Percentiles rank a stretch among this genome's conserved stretches.
These are phyloP conservation scores for Clarias macrocephalus DNA, from an alignment of 2,113 vertebrate species.

Conservation along the genomic window DNA sequence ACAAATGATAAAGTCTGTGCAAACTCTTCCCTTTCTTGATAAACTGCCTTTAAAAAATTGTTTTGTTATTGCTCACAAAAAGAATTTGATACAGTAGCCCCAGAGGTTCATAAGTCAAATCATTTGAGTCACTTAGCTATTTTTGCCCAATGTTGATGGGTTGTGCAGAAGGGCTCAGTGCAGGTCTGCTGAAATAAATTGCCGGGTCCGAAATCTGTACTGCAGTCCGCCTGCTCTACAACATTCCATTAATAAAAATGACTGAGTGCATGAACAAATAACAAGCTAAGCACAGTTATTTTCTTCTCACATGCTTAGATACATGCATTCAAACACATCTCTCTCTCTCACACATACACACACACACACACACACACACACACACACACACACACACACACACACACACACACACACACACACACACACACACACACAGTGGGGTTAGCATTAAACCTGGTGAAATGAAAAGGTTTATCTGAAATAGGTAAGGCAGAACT, in stretches of 20 bases:
- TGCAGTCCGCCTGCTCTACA: neutral
- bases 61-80: neutral
- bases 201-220: neutral
- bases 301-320: neutral
- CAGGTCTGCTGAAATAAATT: neutral
- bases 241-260: neutral
- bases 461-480: conserved; percentile 49
- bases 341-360: no score
- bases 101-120: neutral
- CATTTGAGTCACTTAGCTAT: neutral
- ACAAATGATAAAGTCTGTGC: neutral
- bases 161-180: neutral
- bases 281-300: neutral
- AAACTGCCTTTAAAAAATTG: neutral
- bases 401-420: neutral
- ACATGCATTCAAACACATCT: conserved; percentile 28
- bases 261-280: neutral
- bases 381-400: neutral
- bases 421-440: neutral
- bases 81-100: neutral
- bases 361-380: no score
- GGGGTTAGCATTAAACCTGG: conserved; percentile 4
- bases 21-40: neutral
- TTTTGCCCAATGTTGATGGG: neutral
- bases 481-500: conserved; percentile 60